These are phyloP conservation scores for Rhabditoides inermis DNA, from an alignment of 2,888 invertebrate species.

Conservation along the genomic window DNA sequence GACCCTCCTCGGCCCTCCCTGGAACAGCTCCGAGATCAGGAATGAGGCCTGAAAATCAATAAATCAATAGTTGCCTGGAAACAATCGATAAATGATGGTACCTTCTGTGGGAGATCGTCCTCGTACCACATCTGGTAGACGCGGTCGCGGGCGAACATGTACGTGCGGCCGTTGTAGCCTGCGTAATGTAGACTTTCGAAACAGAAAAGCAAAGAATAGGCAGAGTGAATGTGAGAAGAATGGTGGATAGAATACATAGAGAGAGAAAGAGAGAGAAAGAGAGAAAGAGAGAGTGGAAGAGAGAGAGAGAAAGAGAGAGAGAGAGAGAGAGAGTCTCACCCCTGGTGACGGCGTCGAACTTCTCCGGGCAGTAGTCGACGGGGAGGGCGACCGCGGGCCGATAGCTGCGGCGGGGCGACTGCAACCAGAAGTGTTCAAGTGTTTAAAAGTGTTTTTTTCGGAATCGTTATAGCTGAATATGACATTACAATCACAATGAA, in stretches of 20 bases:
- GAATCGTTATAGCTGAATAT: no score
- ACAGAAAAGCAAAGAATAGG: neutral
- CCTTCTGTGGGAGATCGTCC: constrained; percentile 41
- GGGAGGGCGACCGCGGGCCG: constrained; percentile 22
- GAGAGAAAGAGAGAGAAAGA: no score
- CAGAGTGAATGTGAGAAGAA: no score
- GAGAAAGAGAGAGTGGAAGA: no score
- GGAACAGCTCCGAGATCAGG: constrained; percentile 37
- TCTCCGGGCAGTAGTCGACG: constrained; percentile 31
- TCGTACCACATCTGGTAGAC: constrained; percentile 45
- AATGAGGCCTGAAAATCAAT: constrained; percentile 20
- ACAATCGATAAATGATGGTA: no score
- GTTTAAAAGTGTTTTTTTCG: constrained; percentile 4
- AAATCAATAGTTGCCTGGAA: no score
- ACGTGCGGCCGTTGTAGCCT: constrained; percentile 35
- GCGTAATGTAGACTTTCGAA: no score
- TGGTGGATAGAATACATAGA: no score
- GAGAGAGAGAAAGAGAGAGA: no score
- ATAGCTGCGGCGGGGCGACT: neutral
- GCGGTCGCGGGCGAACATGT: constrained; percentile 38
- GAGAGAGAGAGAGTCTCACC: no score
- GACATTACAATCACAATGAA: no score
- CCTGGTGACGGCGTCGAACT: constrained; percentile 44
- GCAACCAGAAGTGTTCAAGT: neutral
- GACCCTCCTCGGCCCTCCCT: constrained; percentile 40